Conservation (phyloP, 2,888 invertebrate genomes). For the Pristionchus japonicus region DNA sequence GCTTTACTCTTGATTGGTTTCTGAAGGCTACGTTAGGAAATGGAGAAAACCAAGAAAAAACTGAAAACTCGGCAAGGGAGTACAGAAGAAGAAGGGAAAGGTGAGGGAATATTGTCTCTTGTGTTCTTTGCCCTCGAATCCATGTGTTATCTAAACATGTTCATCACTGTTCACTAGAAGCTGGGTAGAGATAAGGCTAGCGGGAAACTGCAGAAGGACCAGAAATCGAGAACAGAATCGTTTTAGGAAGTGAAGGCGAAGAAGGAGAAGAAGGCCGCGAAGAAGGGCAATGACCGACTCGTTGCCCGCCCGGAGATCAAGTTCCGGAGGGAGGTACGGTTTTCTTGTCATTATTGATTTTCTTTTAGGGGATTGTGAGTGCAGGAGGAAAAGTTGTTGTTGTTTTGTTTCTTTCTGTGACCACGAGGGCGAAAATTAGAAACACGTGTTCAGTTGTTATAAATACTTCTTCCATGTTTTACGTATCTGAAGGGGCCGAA, state of each 20-base stretch:
- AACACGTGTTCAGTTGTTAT: background rate
- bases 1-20: background rate
- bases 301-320: conserved; percentile 49
- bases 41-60: background rate
- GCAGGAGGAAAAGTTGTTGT: no score
- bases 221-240: background rate
- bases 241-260: background rate
- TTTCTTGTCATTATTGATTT: background rate
- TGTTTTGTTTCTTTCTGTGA: no score
- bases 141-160: no score
- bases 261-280: conserved; percentile 46
- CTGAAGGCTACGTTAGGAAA: no score
- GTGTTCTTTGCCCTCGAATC: no score
- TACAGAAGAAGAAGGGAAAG: no score
- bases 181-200: no score
- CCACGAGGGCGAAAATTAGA: background rate
- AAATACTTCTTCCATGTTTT: background rate
- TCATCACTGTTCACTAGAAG: no score
- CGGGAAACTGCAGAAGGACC: no score
- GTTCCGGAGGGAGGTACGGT: conserved; percentile 3
- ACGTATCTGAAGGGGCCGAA: background rate
- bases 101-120: no score
- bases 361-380: no score
- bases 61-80: no score
- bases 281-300: conserved; percentile 62